Evolutionary conservation across 2,113 vertebrate genomes (phyloP).

Genomic region (Hemibates koningsi): DNA sequence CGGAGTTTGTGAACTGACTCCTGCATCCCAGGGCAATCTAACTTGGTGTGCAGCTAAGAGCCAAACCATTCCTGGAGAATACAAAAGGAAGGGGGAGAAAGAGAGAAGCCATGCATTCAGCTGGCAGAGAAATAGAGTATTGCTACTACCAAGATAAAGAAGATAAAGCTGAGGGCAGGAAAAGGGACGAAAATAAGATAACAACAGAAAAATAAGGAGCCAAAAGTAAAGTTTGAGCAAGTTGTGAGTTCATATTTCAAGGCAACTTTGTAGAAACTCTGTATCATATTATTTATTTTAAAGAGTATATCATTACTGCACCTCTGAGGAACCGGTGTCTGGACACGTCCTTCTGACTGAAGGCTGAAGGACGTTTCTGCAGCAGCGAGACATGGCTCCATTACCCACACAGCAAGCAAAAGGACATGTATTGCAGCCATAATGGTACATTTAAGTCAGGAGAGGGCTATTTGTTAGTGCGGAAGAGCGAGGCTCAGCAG

Average conservation of each 20-base stretch:
- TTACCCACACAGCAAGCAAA: slow-evolving; percentile 7
- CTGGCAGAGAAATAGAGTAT: background rate
- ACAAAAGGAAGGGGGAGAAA: background rate
- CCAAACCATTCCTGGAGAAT: background rate
- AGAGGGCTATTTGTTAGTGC: slow-evolving; percentile 13
- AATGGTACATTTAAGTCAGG: slow-evolving; percentile 18
- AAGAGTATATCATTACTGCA: background rate
- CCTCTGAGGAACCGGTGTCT: background rate
- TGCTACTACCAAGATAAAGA: background rate
- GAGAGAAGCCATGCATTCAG: background rate
- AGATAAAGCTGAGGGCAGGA: background rate
- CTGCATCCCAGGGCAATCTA: slow-evolving; percentile 22
- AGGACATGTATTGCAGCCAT: slow-evolving; percentile 1
- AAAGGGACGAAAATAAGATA: background rate
- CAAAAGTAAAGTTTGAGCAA: background rate
- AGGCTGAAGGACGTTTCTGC: slow-evolving; percentile 8
- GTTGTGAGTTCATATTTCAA: background rate
- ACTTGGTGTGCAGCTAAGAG: slow-evolving; percentile 12
- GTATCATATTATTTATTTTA: background rate
- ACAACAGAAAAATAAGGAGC: background rate
- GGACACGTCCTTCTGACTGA: slow-evolving; percentile 9
- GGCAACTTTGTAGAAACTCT: background rate
- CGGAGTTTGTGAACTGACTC: slow-evolving; percentile 15
- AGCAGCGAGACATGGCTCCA: background rate
- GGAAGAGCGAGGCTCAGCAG: background rate